phyloP scores from a whole-genome alignment of 1,140 invertebrate species.

The Eupristina koningsbergeri region DNA sequence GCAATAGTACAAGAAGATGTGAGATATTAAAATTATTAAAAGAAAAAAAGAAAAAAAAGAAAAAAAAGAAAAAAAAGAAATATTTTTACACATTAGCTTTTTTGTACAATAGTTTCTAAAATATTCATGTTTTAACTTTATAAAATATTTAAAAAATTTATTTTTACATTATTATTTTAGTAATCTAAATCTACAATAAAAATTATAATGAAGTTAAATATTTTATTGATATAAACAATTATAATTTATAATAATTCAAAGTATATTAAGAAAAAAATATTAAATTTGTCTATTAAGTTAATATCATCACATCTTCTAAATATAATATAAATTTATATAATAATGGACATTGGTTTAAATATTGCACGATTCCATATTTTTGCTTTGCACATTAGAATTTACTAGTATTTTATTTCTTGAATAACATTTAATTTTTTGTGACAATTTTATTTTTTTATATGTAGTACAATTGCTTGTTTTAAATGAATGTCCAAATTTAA shows the following conservation, averaged over 20 bases:
- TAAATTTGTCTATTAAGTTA: no score
- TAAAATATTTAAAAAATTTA: no score
- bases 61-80: no score
- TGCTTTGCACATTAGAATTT: constrained; percentile 1
- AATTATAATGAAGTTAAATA: no score
- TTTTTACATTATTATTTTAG: no score
- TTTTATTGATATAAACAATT: no score
- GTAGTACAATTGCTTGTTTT: background rate
- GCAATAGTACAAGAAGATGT: background rate
- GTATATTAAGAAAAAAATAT: background rate
- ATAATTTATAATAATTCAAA: no score
- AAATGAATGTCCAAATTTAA: constrained; percentile 34
- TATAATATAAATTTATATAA: constrained; percentile 3
- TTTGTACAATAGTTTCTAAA: no score
- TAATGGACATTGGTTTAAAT: constrained; percentile 36
- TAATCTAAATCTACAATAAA: no score
- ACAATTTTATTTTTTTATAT: background rate
- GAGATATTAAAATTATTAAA: background rate
- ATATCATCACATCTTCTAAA: background rate
- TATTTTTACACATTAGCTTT: no score
- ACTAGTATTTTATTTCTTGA: background rate
- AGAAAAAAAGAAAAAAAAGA: no score
- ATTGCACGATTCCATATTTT: constrained; percentile 7
- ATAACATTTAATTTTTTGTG: background rate
- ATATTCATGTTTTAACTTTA: no score